Evolutionary conservation across 2,797 vertebrate species (phyloP).

Genomic region (Enteromius argenteus): DNA sequence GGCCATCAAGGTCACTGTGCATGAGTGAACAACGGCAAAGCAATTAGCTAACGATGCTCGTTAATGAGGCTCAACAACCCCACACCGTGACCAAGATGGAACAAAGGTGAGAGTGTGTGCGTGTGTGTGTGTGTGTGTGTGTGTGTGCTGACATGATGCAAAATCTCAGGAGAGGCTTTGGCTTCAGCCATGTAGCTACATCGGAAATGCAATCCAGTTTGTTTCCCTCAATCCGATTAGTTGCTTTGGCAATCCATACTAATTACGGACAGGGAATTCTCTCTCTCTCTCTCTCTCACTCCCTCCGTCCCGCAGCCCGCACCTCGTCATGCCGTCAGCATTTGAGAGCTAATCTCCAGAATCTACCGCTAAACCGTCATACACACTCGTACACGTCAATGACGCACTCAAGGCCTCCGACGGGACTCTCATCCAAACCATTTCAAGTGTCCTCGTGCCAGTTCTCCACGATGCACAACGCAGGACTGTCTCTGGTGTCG

Average conservation of each 20-base stretch:
- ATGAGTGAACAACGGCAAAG: constrained; percentile 69
- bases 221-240: constrained; percentile 81
- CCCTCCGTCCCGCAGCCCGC: constrained; percentile 43
- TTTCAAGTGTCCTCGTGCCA: constrained; percentile 21
- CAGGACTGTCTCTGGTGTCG: not conserved
- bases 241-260: constrained; percentile 80
- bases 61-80: constrained; percentile 72
- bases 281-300: constrained; percentile 48
- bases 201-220: constrained; percentile 78
- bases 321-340: constrained; percentile 70
- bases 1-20: constrained; percentile 73
- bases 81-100: constrained; percentile 42
- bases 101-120: constrained; percentile 38
- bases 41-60: constrained; percentile 77
- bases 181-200: constrained; percentile 60
- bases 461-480: not conserved
- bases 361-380: constrained; percentile 21
- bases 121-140: constrained; percentile 18
- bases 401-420: constrained; percentile 5
- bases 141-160: constrained; percentile 56
- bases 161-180: constrained; percentile 50
- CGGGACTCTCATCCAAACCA: constrained; percentile 6
- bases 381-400: constrained; percentile 4
- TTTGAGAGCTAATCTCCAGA: constrained; percentile 73
- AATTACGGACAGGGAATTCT: constrained; percentile 71